Evolutionary conservation across 1,140 invertebrate genomes (phyloP).

Genomic region (Oryctes rhinoceros): DNA sequence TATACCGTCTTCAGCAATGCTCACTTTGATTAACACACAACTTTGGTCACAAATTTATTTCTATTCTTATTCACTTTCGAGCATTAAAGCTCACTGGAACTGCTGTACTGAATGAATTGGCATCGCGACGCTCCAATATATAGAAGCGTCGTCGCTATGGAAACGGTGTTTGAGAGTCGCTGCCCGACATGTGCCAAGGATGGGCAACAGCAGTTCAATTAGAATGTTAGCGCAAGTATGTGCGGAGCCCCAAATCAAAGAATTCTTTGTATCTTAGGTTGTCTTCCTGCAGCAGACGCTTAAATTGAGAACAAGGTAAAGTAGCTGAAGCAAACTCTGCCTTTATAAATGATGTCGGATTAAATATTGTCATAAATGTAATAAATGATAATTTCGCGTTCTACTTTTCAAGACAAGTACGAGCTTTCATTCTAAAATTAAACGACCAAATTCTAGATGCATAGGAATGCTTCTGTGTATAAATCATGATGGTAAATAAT

Average conservation of each 20-base stretch:
- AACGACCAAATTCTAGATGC: conserved; percentile 1
- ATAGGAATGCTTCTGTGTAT: conserved; percentile 11
- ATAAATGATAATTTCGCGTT: conserved; percentile 36
- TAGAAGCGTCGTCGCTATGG: conserved; percentile 48
- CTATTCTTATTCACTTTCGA: conserved; percentile 22
- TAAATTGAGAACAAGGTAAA: conserved; percentile 35
- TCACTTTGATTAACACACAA: conserved; percentile 9
- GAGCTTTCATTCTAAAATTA: conserved; percentile 36
- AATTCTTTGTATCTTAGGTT: conserved; percentile 26
- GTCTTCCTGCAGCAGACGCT: conserved; percentile 16
- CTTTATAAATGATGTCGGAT: conserved; percentile 31
- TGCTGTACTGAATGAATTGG: conserved; percentile 48
- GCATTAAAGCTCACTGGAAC: background rate
- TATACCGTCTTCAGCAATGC: conserved; percentile 4
- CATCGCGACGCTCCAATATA: conserved; percentile 49
- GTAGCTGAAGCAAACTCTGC: background rate
- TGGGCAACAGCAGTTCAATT: conserved; percentile 31
- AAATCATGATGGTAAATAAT: conserved; percentile 10
- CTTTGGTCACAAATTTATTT: background rate
- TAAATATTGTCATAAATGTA: conserved; percentile 33
- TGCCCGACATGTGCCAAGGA: conserved; percentile 47
- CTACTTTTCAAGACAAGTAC: conserved; percentile 14
- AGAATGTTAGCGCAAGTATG: conserved; percentile 29
- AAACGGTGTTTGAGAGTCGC: conserved; percentile 43
- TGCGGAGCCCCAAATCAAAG: conserved; percentile 10